A percentile compares a stretch with the other conserved stretches of the same genome.
phyloP scores from a whole-genome alignment of 1,140 invertebrate genomes.

The Xylocopa sonorina region DNA sequence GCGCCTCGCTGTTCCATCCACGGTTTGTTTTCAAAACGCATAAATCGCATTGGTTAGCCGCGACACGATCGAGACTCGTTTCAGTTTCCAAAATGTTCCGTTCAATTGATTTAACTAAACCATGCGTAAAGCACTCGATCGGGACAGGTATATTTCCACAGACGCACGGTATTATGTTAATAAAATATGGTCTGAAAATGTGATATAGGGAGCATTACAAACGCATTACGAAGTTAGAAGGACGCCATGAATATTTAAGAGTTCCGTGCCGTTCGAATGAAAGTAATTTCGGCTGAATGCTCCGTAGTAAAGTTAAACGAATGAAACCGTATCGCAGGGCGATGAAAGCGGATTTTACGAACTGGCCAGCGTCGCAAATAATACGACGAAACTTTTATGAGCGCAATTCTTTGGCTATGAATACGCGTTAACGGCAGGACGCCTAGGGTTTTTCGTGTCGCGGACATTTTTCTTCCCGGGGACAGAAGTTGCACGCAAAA shows the following conservation, averaged over 20 bases:
- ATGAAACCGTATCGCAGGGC: background rate
- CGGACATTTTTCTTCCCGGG: constrained; percentile 26
- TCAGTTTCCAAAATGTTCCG: too few relatives aligned
- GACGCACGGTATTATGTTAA: background rate
- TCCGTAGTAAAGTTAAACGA: background rate
- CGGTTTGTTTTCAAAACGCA: constrained; percentile 7
- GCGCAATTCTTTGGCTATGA: constrained; percentile 6
- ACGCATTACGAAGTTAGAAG: background rate
- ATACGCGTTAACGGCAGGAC: constrained; percentile 18
- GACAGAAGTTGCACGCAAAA: constrained; percentile 40
- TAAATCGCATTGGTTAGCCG: background rate
- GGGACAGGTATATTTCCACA: too few relatives aligned
- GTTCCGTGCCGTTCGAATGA: background rate
- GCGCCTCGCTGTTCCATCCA: too few relatives aligned
- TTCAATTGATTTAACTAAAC: too few relatives aligned
- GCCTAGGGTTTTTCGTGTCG: constrained; percentile 12
- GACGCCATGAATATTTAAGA: background rate
- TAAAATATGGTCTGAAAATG: background rate
- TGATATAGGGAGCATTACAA: background rate
- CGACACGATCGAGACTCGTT: too few relatives aligned
- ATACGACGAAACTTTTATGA: constrained; percentile 14
- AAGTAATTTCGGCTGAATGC: background rate
- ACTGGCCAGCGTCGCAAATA: background rate
- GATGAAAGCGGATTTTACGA: background rate
- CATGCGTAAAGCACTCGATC: too few relatives aligned